Base-by-base conservation (phyloP, 2,888 invertebrate genomes). In the Galeruca laticollis region DNA sequence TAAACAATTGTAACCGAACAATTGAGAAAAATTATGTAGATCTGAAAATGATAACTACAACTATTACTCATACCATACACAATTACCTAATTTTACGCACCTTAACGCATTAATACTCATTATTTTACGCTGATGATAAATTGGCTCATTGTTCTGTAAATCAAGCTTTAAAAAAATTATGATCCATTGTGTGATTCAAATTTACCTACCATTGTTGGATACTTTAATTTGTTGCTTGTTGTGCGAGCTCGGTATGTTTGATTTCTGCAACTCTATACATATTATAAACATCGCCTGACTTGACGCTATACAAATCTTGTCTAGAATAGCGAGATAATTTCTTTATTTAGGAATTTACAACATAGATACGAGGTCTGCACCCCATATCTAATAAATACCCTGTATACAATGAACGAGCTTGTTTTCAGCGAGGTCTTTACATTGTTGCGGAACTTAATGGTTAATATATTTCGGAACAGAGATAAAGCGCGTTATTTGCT, bases 371-470 rank as follows among this genome's bases (percentile, higher is more conserved):
- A 11, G 10, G 56, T 57, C 56, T 33, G 56, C 56, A 15, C 56
- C 56, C 35, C 15, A 47, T 47, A 57, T 57, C 56, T 57, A 57
- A 57, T 57, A 57, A 57, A 57, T 57, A 57, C 56, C 33, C 56
- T 57, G 56, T 57, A 57, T 57, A 57, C 56, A 57, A 57, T 57
- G 33, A 33, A 57, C 56, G 35, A 35, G 33, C 56, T 57, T 33
- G 56, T 57, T 57, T 57, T 57, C 31, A 33, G 35, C 35, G 35
- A 57, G 18, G 56, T 15, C 56, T 21, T 57, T 35, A 57, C 56
- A 57, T 57, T 57, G 56, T 57, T 57, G 18, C 56, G 56, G 18
- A 57, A 57, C 15, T 57, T 57, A 33, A 57, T 57, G 35, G 56
- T 57, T 57, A 57, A 57, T 57, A 57, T 57, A 57, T 57, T 57